Evolutionary conservation across 2,888 invertebrate genomes (phyloP).

Genomic region (Lasioglossum morio): DNA sequence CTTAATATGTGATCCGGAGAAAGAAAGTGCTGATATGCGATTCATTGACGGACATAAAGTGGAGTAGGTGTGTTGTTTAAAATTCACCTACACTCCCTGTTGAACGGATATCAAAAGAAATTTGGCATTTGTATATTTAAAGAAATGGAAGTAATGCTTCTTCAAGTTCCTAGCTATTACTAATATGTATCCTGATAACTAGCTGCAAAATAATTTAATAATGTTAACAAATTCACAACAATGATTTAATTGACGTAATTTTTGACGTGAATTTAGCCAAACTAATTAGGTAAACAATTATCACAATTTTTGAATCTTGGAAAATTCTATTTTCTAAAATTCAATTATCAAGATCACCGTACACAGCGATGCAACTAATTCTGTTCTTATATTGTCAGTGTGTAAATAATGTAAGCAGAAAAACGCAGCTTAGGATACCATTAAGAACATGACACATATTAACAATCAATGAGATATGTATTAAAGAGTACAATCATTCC

Average conservation of each 20-base stretch:
- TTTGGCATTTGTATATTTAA: constrained; percentile 67
- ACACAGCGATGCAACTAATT: constrained; percentile 57
- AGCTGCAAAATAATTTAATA: constrained; percentile 68
- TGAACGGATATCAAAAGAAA: constrained; percentile 61
- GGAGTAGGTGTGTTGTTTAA: constrained; percentile 49
- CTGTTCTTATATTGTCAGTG: constrained; percentile 46
- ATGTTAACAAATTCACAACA: constrained; percentile 59
- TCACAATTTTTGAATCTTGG: constrained; percentile 44
- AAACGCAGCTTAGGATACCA: constrained; percentile 57
- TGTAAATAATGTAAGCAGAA: constrained; percentile 45
- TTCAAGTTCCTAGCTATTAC: constrained; percentile 81
- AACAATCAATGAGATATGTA: constrained; percentile 55
- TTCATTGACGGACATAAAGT: constrained; percentile 46
- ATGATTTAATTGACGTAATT: constrained; percentile 60
- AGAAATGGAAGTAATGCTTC: constrained; percentile 75
- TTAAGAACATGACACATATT: constrained; percentile 38
- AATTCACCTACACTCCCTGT: constrained; percentile 51
- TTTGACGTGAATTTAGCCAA: constrained; percentile 47
- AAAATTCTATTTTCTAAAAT: constrained; percentile 52
- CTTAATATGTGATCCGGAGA: constrained; percentile 60
- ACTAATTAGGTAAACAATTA: constrained; percentile 48
- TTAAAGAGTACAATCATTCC: constrained; percentile 40
- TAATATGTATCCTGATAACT: constrained; percentile 72
- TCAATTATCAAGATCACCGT: constrained; percentile 57
- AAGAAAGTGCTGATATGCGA: constrained; percentile 61